Base-by-base conservation (phyloP, 2,113 vertebrate species). In the Oplegnathus fasciatus region DNA sequence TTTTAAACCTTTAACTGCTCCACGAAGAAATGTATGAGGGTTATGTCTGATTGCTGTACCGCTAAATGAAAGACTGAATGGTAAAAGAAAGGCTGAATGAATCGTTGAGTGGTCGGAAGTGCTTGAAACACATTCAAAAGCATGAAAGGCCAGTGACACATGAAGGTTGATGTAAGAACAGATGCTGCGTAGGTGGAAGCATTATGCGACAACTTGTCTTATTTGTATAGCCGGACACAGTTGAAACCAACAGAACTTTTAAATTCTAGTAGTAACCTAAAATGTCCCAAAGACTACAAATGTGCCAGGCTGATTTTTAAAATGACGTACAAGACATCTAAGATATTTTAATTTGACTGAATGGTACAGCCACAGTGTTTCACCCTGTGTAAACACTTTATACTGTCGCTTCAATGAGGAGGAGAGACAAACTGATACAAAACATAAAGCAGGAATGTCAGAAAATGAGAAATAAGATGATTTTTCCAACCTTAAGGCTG, bases 111-210 rank as follows among this genome's bases (percentile, higher is more conserved):
- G 37, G n/a, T 26, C 14, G 13, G 4, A 44, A 30, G 17, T 77
- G 22, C 20, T 34, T 14, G 34, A 77, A 73, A 30, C 66, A 26
- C 9, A 17, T 76, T 73, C 37, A 84, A 76, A 76, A 69, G 17
- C 46, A 80, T 50, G 11, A 70, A 54, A 46, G 9, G 4, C n/a
- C 5, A 61, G n/a, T 64, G n/a, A 44, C 42, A 34, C 70, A 78
- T 42, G 28, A 66, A 78, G n/a, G 30, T 50, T 62, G 55, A 72
- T 66, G 73, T 42, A 34, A 68, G 28, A 67, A 62, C 42, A 73
- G 61, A 61, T 58, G 15, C 24, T 74, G 46, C 1, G 48, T 79
- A n/a, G 76, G 82, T 66, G 37, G 37, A 10, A 78, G 48, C 24
- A 75, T 67, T 18, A 74, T 57, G 24, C 2, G 7, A 71, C 70